Evolutionary conservation across 1,140 invertebrate species (phyloP).

Genomic region (Meteorus sp.): DNA sequence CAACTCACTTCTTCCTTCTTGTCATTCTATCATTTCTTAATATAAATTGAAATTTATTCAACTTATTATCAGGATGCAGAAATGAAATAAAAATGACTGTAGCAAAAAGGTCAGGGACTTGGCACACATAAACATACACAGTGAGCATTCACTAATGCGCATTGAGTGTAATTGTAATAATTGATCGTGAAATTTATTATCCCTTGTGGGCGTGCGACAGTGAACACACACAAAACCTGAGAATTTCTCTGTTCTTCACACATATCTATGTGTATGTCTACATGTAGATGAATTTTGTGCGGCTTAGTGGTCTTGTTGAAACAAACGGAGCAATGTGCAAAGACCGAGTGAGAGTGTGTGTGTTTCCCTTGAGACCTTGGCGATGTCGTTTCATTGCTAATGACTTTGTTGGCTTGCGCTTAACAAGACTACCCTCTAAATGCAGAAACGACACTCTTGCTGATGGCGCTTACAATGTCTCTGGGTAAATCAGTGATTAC

Average conservation of each 20-base stretch:
- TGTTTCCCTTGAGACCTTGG: neutral
- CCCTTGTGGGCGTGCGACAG: neutral
- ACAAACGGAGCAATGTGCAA: neutral
- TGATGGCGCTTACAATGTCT: conserved; percentile 24
- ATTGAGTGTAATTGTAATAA: conserved; percentile 6
- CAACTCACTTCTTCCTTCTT: too few relatives aligned
- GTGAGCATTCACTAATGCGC: neutral
- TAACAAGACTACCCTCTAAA: conserved; percentile 49
- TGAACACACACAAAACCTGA: neutral
- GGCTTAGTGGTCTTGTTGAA: neutral
- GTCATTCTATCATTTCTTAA: too few relatives aligned
- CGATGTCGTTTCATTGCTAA: conserved; percentile 43
- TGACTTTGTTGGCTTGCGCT: conserved; percentile 48
- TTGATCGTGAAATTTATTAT: conserved; percentile 13
- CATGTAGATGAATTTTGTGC: too few relatives aligned
- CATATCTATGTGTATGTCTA: too few relatives aligned
- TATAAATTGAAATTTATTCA: too few relatives aligned
- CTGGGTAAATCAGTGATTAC: conserved; percentile 25
- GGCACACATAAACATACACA: too few relatives aligned
- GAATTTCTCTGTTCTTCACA: neutral
- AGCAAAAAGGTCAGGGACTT: too few relatives aligned
- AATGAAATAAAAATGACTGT: too few relatives aligned
- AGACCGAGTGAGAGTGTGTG: neutral
- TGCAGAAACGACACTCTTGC: conserved; percentile 26
- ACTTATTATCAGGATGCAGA: too few relatives aligned